These are phyloP conservation scores for Mergus octosetaceus DNA, from an alignment of 2,797 vertebrate genomes.

Conservation along the genomic window DNA sequence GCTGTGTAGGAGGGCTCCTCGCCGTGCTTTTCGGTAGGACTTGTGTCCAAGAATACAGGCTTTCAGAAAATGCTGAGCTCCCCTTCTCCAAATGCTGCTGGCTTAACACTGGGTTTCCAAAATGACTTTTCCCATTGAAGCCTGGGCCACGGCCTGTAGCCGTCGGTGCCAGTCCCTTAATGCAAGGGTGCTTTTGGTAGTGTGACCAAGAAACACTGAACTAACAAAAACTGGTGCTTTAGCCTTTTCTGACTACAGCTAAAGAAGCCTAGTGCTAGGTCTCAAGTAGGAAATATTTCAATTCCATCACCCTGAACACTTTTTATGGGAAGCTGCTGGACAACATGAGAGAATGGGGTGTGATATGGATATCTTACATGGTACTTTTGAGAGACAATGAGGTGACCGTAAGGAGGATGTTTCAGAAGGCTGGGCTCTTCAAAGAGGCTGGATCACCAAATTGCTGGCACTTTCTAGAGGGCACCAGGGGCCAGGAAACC, in stretches of 20 bases:
- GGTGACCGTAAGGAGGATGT: not conserved
- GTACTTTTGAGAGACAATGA: not conserved
- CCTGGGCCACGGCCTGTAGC: too few species aligned
- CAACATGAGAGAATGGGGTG: not conserved
- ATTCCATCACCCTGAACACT: not conserved
- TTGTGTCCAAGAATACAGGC: too few species aligned
- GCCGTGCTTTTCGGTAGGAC: not conserved
- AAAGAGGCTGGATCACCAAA: too few species aligned
- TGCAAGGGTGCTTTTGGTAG: too few species aligned
- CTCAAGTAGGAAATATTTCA: not conserved
- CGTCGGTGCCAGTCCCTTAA: too few species aligned
- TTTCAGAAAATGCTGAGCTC: too few species aligned
- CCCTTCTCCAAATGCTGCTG: too few species aligned
- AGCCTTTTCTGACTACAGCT: not conserved
- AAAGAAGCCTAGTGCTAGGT: not conserved
- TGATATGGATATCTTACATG: not conserved
- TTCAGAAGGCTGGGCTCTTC: not conserved
- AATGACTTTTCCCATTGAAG: too few species aligned
- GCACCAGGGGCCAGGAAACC: not conserved
- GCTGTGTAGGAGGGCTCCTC: not conserved
- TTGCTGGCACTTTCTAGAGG: too few species aligned
- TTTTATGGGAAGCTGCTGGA: not conserved
- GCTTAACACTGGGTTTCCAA: too few species aligned
- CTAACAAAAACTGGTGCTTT: not conserved
- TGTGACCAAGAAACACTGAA: too few species aligned